Base-by-base conservation (phyloP, 2,113 vertebrate species). In the Rattus norvegicus region DNA sequence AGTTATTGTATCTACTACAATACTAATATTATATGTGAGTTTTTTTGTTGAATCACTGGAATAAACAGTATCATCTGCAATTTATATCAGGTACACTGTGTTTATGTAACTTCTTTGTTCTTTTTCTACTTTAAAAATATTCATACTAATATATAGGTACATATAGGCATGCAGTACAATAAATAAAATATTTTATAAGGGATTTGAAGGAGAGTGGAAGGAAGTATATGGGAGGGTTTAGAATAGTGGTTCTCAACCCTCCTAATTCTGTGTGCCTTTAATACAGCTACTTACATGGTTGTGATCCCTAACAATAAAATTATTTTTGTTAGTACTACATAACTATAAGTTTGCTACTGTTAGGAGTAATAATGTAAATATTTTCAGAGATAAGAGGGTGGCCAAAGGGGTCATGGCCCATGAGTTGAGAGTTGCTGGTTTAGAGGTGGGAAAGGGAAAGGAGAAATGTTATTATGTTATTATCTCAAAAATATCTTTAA, bases 121-220 rank as follows among this genome's bases (percentile, higher is more conserved):
- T 6, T 36, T 75, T 92, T 85, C 7, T 49, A 67, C 54, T 73
- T 80, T 76, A n/a, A 81, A 56, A 52, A 19, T 16, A 79, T 33
- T 30, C 14, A 0, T 54, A 16, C 76, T 33, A 54, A 54, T 17
- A 52, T 79, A 79, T 52, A 30, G 49, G 3, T 39, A 43, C 20
- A 49, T 54, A 54, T 80, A 39, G n/a, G 1, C 2, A 81, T 59
- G 19, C 36, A 39, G n/a, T 13, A 59, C 2, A 59, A 59, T 72
- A 20, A 72, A 72, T n/a, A 2, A n/a, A 24, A 80, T 36, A 56
- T 1, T 1, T 36, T 2, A 2, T 2, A 20, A n/a, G 5, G 1
- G 0, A 24, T 59, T 81, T 81, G 56, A 59, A 22, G 19, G 9
- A n/a, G 36, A 13, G 10, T 59, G 8, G 3, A 1, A 2, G n/a